A percentile compares a stretch with the other conserved stretches of the same genome.
Evolutionary conservation across 2,797 vertebrate species (phyloP).

Genomic region (Tamandua tetradactyla): DNA sequence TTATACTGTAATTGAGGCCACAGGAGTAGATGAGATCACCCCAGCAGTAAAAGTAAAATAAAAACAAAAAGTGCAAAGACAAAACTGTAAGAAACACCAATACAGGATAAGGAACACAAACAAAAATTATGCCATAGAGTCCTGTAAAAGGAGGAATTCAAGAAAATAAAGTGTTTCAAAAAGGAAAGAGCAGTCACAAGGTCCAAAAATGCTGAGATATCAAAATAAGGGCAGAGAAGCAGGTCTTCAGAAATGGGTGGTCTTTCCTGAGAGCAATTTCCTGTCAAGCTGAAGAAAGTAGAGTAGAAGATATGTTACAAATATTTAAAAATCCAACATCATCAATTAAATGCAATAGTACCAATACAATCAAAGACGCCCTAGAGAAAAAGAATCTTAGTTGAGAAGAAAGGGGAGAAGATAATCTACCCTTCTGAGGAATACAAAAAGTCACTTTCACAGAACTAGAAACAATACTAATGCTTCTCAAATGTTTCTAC

Average conservation of each 20-base stretch:
- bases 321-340: not conserved
- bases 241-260: not conserved
- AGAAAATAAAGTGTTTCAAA: not conserved
- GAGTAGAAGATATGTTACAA: not conserved
- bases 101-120: not conserved
- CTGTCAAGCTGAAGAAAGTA: not conserved
- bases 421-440: not conserved
- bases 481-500: conserved; percentile 10
- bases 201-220: not conserved
- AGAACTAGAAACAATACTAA: not conserved
- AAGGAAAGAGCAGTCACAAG: not conserved
- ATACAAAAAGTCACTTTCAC: not conserved
- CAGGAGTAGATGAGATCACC: not conserved
- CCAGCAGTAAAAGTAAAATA: not conserved
- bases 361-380: conserved; percentile 30
- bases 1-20: not conserved
- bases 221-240: not conserved
- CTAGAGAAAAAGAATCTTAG: conserved; percentile 13
- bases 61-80: not conserved
- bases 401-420: not conserved
- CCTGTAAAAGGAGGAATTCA: not conserved
- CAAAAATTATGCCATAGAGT: not conserved
- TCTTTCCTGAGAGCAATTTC: conserved; percentile 12
- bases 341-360: not conserved
- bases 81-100: conserved; percentile 9